Conservation (phyloP, 2,797 vertebrate genomes). For the Clarias platycephalus region DNA sequence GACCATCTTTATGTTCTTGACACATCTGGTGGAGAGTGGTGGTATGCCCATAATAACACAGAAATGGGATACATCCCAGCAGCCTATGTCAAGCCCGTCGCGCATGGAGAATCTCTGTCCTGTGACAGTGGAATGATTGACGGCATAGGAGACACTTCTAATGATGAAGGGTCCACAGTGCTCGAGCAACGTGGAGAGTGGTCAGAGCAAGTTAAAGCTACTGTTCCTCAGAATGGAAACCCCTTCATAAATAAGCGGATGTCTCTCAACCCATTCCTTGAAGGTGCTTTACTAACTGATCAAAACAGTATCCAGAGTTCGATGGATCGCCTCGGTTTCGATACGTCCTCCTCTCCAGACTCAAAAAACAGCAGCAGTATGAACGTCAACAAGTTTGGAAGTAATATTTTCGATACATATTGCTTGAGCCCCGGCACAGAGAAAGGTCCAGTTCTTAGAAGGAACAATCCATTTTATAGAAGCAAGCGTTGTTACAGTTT, state of each 20-base stretch:
- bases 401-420: slow-evolving; percentile 73
- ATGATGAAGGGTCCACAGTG: slow-evolving; percentile 80
- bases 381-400: slow-evolving; percentile 72
- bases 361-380: slow-evolving; percentile 60
- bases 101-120: slow-evolving; percentile 82
- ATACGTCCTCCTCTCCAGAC: slow-evolving; percentile 52
- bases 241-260: slow-evolving; percentile 80
- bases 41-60: slow-evolving; percentile 96
- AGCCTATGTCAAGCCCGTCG: slow-evolving; percentile 88
- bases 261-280: slow-evolving; percentile 89
- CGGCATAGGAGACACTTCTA: slow-evolving; percentile 80
- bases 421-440: slow-evolving; percentile 57
- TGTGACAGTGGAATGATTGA: slow-evolving; percentile 94
- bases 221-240: slow-evolving; percentile 77
- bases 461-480: slow-evolving; percentile 90
- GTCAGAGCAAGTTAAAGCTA: slow-evolving; percentile 71
- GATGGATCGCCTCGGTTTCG: slow-evolving; percentile 74
- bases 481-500: slow-evolving; percentile 97
- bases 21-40: slow-evolving; percentile 92
- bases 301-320: slow-evolving; percentile 70
- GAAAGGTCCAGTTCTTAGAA: slow-evolving; percentile 64
- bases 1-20: slow-evolving; percentile 93
- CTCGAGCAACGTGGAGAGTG: slow-evolving; percentile 85
- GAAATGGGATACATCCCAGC: slow-evolving; percentile 98
- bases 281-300: slow-evolving; percentile 67